Evolutionary conservation across 2,113 vertebrate species (phyloP), one percentile per base, ranked within the genome.

Genomic region (Prionailurus bengalensis): DNA sequence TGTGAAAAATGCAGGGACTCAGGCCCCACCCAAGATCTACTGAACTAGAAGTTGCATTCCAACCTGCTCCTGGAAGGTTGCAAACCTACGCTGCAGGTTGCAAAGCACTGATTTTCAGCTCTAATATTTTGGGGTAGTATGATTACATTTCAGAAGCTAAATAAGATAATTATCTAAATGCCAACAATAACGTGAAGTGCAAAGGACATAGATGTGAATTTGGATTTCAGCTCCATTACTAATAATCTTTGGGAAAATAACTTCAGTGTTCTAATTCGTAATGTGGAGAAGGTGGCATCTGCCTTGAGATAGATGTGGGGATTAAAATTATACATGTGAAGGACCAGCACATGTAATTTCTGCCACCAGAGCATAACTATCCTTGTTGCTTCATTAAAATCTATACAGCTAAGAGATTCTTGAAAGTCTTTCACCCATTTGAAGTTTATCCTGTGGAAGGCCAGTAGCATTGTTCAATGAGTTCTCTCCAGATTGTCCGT

Each of bases 111-210:
- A n/a, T 53, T 5, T 53, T 92, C 25, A n/a, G n/a, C 7, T 45
- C 45, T 92, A 92, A 65, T 82, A 84, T 94, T 90, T 39, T 85
- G 79, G 48, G 42, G 58, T 58, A 33, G 33, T 76, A 27, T 94
- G 6, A 21, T 91, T 61, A 58, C 8, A 68, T 82, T 82, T 89
- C 53, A n/a, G 5, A 79, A 80, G n/a, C 66, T 58, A 82, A 86
- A 78, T 61, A 76, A 88, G 13, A 48, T n/a, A 51, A 27, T 82
- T 55, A 31, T 45, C 16, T 45, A 96, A 82, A 45, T 25, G 4
- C 9, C 85, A 70, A 45, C 15, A 96, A 90, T 29, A 65, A 53
- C 36, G n/a, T 17, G 19, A 25, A 42, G 19, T 61, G 9, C n/a
- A 91, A 87, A 87, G 88, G 87, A 76, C 25, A 48, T 42, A 71